Conservation (phyloP, 2,797 vertebrate genomes). For the Menidia menidia region DNA sequence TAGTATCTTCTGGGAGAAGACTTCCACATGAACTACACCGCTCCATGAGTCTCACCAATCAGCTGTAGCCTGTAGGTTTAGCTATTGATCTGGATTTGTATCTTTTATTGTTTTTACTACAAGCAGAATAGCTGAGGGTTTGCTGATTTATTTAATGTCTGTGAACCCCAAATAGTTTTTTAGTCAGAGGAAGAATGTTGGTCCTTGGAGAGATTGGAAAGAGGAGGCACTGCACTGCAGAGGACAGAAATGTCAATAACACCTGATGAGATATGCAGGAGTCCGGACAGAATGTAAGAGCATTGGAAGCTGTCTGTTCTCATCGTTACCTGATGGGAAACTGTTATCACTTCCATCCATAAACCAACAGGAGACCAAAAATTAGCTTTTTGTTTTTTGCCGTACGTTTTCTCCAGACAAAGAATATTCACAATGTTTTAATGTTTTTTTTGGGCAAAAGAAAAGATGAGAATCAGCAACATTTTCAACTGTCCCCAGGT, state of each 20-base stretch:
- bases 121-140: conserved; percentile 21
- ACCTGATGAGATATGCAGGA: conserved; percentile 73
- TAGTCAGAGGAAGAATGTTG: conserved; percentile 39
- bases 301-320: conserved; percentile 51
- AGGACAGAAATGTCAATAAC: conserved; percentile 60
- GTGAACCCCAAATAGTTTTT: conserved; percentile 41
- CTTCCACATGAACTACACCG: conserved; percentile 22
- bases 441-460: neutral
- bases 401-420: conserved; percentile 3
- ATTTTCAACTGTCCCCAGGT: neutral
- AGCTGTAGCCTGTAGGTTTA: conserved; percentile 45
- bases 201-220: conserved; percentile 57
- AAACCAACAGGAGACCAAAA: conserved; percentile 23
- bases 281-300: conserved; percentile 49
- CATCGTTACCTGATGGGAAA: conserved; percentile 55
- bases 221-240: conserved; percentile 29
- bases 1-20: conserved; percentile 38
- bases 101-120: conserved; percentile 55
- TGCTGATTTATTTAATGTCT: conserved; percentile 56
- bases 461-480: no score
- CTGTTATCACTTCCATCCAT: conserved; percentile 42
- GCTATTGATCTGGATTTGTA: conserved; percentile 52
- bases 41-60: conserved; percentile 1
- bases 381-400: conserved; percentile 43
- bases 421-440: neutral